Evolutionary conservation across 2,113 vertebrate species (phyloP).

Genomic region (Etia nguti): DNA sequence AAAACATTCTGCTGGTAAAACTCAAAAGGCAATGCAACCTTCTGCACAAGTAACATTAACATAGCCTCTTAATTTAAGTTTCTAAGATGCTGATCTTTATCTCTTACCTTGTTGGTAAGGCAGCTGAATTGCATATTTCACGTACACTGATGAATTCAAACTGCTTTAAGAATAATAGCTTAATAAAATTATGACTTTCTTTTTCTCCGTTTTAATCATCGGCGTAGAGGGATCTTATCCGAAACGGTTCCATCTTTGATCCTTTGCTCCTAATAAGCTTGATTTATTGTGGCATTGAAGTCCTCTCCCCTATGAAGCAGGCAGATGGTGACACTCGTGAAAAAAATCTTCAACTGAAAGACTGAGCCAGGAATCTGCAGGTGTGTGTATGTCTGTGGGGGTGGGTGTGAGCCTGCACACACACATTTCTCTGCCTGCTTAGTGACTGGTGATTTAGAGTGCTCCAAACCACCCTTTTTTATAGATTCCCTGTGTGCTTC

Average conservation of each 20-base stretch:
- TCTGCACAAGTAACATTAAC: rapidly evolving
- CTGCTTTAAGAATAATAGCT: neutral
- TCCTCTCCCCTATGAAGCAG: constrained; percentile 4
- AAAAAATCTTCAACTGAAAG: neutral
- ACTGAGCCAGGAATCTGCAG: constrained; percentile 33
- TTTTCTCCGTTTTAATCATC: neutral
- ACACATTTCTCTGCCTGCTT: neutral
- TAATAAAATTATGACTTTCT: neutral
- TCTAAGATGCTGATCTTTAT: neutral
- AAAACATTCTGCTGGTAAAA: neutral
- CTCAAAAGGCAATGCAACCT: neutral
- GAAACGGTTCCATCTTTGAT: neutral
- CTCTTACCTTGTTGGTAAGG: neutral
- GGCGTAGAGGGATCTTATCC: neutral
- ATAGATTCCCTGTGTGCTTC: rapidly evolving
- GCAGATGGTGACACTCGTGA: constrained; percentile 39
- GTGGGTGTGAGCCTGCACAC: neutral
- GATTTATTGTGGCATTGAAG: constrained; percentile 7
- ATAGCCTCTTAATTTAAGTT: neutral
- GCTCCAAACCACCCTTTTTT: neutral
- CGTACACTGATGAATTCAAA: neutral
- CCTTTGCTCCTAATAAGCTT: constrained; percentile 1
- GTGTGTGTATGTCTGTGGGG: constrained; percentile 22
- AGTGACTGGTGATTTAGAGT: rapidly evolving
- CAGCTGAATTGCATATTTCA: rapidly evolving